These are phyloP conservation scores for Podarcis muralis DNA, from an alignment of 2,113 vertebrate species.

Conservation along the genomic window DNA sequence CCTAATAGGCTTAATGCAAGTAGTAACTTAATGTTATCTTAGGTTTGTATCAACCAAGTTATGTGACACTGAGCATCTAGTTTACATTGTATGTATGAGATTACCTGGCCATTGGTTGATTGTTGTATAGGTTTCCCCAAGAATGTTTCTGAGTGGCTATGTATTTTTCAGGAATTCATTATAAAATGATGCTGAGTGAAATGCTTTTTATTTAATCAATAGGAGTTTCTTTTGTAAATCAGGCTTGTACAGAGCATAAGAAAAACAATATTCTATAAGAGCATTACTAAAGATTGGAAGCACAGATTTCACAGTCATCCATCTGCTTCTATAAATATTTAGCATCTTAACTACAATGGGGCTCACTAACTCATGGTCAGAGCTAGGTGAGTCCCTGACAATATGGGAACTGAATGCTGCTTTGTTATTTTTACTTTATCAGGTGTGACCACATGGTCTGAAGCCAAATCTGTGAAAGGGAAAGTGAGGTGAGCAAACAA, in stretches of 20 bases:
- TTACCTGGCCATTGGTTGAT: neutral
- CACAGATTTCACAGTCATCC: neutral
- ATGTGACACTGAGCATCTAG: neutral
- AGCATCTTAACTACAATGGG: neutral
- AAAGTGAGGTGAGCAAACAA: no score
- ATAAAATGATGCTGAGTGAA: neutral
- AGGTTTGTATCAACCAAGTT: neutral
- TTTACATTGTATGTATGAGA: conserved; percentile 1
- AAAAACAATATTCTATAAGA: neutral
- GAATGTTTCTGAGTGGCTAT: neutral
- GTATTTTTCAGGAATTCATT: neutral
- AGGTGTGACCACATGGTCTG: neutral
- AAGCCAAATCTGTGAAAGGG: no score
- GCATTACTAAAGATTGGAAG: neutral
- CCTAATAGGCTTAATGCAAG: neutral
- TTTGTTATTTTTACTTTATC: neutral
- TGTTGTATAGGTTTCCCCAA: neutral
- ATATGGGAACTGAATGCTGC: neutral
- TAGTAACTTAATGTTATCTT: neutral
- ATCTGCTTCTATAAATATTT: conserved; percentile 14
- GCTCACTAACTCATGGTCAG: neutral
- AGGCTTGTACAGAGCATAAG: neutral
- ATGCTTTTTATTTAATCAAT: neutral
- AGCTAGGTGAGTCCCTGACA: neutral
- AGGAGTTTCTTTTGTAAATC: neutral